Percentiles rank a stretch among this genome's conserved stretches.
Conservation (phyloP, 2,113 vertebrate species). For the Notothenia coriiceps region DNA sequence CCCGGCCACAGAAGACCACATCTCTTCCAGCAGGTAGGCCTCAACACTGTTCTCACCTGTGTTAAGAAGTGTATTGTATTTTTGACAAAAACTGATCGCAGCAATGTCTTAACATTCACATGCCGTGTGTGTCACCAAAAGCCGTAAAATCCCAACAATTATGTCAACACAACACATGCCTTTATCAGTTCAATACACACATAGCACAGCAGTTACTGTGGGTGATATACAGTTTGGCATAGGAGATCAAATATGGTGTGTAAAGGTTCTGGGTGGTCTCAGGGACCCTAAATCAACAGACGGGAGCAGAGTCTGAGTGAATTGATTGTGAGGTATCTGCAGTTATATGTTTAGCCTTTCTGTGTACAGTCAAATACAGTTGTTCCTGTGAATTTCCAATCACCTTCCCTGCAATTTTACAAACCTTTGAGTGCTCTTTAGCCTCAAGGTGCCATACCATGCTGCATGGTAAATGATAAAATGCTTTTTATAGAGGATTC, state of each 20-base stretch:
- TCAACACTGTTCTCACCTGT: background rate
- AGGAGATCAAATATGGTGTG: no score
- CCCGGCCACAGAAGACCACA: conserved; percentile 17
- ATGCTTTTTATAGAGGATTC: no score
- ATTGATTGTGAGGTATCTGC: background rate
- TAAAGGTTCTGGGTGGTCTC: no score
- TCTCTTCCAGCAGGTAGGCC: conserved; percentile 46
- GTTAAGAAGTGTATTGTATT: no score
- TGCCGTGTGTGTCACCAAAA: background rate
- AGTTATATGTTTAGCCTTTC: background rate
- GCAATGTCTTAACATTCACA: background rate
- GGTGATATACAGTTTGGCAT: background rate
- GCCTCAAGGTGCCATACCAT: background rate
- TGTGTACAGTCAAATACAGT: background rate
- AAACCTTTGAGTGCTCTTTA: no score
- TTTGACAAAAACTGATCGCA: background rate
- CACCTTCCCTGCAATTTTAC: no score
- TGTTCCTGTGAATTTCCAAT: no score
- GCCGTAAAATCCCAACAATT: background rate
- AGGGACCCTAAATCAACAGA: background rate
- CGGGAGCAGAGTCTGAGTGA: background rate
- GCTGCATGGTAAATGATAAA: background rate
- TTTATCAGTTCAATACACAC: background rate
- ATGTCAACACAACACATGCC: background rate
- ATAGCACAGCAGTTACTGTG: background rate